phyloP scores from a whole-genome alignment of 2,888 invertebrate species.

The Argyra leucocephala region DNA sequence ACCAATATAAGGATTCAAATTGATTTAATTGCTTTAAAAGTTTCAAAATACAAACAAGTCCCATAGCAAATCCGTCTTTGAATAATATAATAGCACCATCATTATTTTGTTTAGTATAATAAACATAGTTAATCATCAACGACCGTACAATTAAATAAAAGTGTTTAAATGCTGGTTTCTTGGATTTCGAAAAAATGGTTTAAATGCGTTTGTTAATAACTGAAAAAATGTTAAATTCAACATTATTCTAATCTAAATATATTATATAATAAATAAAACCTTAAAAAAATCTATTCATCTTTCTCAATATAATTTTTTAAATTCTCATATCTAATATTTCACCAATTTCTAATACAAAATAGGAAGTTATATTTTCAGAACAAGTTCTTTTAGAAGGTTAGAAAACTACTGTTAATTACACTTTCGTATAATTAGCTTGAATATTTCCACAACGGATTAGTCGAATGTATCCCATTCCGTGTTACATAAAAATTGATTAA shows the following conservation, averaged over 20 bases:
- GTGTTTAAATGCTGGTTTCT: constrained; percentile 79
- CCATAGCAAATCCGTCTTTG: constrained; percentile 97
- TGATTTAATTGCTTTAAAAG: constrained; percentile 76
- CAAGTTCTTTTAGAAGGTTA: constrained; percentile 56
- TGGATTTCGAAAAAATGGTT: constrained; percentile 73
- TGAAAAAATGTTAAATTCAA: too few species aligned
- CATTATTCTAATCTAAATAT: background rate
- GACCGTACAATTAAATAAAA: constrained; percentile 92
- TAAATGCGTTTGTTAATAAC: constrained; percentile 85
- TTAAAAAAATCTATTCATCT: constrained; percentile 42
- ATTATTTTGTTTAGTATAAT: constrained; percentile 71
- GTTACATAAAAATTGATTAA: constrained; percentile 49
- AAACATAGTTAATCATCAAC: constrained; percentile 86
- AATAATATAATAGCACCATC: constrained; percentile 73
- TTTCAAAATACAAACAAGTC: constrained; percentile 83
- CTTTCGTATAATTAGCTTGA: constrained; percentile 83
- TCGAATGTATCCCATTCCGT: constrained; percentile 92
- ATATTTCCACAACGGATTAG: constrained; percentile 88
- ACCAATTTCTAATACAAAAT: constrained; percentile 56
- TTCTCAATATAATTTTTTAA: constrained; percentile 66
- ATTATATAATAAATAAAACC: constrained; percentile 32
- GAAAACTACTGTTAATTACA: constrained; percentile 63
- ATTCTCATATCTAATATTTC: constrained; percentile 66
- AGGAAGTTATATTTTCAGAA: constrained; percentile 51
- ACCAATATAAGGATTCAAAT: constrained; percentile 93